These are phyloP conservation scores for Heliconius cydno DNA, from an alignment of 2,888 invertebrate genomes.

Conservation along the genomic window DNA sequence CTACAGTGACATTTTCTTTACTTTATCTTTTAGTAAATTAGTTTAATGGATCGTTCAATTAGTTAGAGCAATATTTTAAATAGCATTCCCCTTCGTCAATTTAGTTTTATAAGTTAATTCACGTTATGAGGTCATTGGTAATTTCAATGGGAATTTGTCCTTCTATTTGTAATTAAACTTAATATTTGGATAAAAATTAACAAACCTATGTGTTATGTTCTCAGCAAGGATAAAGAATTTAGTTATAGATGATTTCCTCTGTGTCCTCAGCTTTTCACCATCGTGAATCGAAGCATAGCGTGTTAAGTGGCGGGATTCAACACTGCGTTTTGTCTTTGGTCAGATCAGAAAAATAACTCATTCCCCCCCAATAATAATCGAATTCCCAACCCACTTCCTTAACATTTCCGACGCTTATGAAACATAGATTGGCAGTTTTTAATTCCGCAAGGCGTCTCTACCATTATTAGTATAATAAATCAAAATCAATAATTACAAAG, in stretches of 20 bases:
- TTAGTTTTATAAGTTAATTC: too few species aligned
- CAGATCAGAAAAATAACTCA: too few species aligned
- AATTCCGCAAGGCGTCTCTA: not conserved
- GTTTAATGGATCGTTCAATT: conserved; percentile 48
- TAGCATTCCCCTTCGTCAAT: conserved; percentile 2
- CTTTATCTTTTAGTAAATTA: conserved; percentile 29
- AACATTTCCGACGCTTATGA: not conserved
- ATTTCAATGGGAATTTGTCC: not conserved
- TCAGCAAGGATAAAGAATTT: not conserved
- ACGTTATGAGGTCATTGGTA: not conserved
- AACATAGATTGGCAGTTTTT: not conserved
- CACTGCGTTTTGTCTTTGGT: too few species aligned
- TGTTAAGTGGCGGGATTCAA: too few species aligned
- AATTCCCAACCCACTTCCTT: too few species aligned
- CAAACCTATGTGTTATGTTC: too few species aligned
- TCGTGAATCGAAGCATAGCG: too few species aligned
- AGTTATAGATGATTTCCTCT: not conserved
- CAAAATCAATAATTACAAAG: conserved; percentile 18
- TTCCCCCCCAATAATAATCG: too few species aligned
- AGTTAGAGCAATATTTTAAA: conserved; percentile 35
- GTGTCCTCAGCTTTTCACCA: too few species aligned
- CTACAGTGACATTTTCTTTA: conserved; percentile 42
- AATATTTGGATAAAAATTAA: not conserved
- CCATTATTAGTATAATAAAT: conserved; percentile 18
- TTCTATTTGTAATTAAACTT: not conserved